These are phyloP conservation scores for Galagoides demidoff DNA, from an alignment of 2,797 vertebrate genomes.

Conservation along the genomic window DNA sequence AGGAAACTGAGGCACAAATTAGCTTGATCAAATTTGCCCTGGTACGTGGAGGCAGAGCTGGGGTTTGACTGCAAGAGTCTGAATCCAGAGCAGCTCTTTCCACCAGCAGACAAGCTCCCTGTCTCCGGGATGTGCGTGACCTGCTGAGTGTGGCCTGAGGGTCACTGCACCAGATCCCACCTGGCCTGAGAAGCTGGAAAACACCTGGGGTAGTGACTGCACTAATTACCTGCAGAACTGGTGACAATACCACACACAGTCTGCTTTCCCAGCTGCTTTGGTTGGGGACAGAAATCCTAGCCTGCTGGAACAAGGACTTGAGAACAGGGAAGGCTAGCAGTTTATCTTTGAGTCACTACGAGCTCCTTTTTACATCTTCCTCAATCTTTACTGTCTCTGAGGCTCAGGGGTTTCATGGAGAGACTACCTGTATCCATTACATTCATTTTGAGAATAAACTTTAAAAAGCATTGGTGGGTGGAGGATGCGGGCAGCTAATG, in stretches of 20 bases:
- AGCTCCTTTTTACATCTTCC: not conserved
- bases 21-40: not conserved
- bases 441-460: not conserved
- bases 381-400: not conserved
- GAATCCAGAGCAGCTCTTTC: not conserved
- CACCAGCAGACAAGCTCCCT: not conserved
- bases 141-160: not conserved
- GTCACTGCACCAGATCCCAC: not conserved
- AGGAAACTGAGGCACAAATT: not conserved
- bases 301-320: not conserved
- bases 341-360: not conserved
- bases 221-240: not conserved
- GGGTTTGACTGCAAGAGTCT: not conserved
- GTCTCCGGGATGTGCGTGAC: accelerated
- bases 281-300: not conserved
- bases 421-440: not conserved
- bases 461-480: not conserved
- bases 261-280: not conserved
- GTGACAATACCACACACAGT: too few species aligned
- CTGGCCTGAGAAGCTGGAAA: not conserved
- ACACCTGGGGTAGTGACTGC: not conserved
- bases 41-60: not conserved
- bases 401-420: not conserved
- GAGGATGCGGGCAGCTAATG: not conserved
- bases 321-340: not conserved